Conservation (phyloP, 2,888 invertebrate species). For the Agonopterix heracliana region DNA sequence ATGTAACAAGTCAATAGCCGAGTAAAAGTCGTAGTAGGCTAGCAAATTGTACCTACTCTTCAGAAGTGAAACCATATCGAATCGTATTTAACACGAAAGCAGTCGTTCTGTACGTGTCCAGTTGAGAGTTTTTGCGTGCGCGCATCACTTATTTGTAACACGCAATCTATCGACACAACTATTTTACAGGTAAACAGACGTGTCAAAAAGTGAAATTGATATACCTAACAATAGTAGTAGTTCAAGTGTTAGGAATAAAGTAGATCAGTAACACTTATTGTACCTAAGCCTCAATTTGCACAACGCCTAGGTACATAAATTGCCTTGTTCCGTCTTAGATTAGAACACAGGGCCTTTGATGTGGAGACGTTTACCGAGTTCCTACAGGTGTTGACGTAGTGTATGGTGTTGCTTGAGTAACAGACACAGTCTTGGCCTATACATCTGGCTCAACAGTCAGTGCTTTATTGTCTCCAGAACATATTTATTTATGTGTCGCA, state of each 20-base stretch:
- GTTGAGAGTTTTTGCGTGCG: slow-evolving; percentile 53
- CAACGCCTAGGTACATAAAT: too few species aligned
- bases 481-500: too few species aligned
- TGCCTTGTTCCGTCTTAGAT: too few species aligned
- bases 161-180: slow-evolving; percentile 35
- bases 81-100: slow-evolving; percentile 56
- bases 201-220: slow-evolving; percentile 1
- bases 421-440: too few species aligned
- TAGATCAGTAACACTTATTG: neutral
- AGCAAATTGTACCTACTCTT: slow-evolving; percentile 30
- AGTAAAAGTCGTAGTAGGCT: slow-evolving; percentile 15
- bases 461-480: too few species aligned
- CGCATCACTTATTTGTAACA: slow-evolving; percentile 48
- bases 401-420: too few species aligned
- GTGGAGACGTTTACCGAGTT: too few species aligned
- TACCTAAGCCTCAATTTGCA: neutral
- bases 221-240: neutral
- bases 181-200: neutral
- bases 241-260: neutral
- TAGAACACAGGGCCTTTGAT: too few species aligned
- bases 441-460: too few species aligned
- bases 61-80: slow-evolving; percentile 70
- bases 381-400: too few species aligned
- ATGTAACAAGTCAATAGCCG: neutral
- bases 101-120: slow-evolving; percentile 49